Base-by-base conservation (phyloP, 2,888 invertebrate genomes). In the Lycaena phlaeas region DNA sequence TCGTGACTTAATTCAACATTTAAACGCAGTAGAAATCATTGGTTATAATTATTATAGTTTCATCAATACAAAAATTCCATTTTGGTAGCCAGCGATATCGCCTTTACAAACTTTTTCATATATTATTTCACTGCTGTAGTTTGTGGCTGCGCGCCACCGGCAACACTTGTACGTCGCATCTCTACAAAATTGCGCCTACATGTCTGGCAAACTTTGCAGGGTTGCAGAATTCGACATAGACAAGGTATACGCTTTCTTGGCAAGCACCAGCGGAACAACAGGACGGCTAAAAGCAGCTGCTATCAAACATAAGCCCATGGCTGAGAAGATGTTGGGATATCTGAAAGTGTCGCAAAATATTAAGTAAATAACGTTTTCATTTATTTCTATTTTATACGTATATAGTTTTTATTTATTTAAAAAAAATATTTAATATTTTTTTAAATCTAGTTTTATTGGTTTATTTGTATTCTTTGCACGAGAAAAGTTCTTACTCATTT, bases 211-310 rank as follows among this genome's bases (percentile, higher is more conserved):
- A n/a, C n/a, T n/a, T 14, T 39, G n/a, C 58, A 79, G 79, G 41
- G 56, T 64, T 6, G 61, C 61, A 2, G 50, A 54, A 7, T 59
- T 77, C 11, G 69, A 78, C 29, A 22, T 52, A 11, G 59, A 64
- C 1, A 65, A 65, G 29, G 43, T 61, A 1, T 69, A 61, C 41
- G 55, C 47, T 0, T 75, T 70, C 61, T 49, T 81, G 7, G 45
- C 68, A 2, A 59, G 64, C 39, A 73, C 79, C 0, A 72, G 79
- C 1, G 81, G 81, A 0, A 73, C 76, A 0, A 65, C 72, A 0
- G 79, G 78, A 0, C 43, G 49, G 0, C 45, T 65, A 0, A 82
- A 82, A 44, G 48, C 72, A 0, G 75, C 68, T 0, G 75, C 77
- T 0, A 55, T 75, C 38, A 67, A 56, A 7, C 74, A 77, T 30